A percentile compares a stretch with the other conserved stretches of the same genome.
phyloP scores from a whole-genome alignment of 2,797 vertebrate species.

The Tragelaphus eurycerus region DNA sequence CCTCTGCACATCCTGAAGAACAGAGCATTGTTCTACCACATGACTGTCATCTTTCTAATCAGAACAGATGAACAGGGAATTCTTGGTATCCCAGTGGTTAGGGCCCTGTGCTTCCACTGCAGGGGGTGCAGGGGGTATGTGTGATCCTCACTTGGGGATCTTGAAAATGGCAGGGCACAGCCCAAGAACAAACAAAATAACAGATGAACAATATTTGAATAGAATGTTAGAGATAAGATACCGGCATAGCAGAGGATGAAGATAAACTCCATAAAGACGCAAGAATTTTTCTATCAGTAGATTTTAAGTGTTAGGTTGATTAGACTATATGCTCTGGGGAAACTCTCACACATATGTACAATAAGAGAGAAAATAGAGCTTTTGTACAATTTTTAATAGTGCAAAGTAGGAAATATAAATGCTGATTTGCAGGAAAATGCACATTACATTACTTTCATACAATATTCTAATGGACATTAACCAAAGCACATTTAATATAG shows the following conservation, averaged over 20 bases:
- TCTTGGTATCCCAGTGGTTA: not conserved
- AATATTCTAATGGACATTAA: not conserved
- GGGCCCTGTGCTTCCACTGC: not conserved
- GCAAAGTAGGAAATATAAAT: not conserved
- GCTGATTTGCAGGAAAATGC: not conserved
- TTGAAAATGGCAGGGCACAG: not conserved
- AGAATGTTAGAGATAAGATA: not conserved
- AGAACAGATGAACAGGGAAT: not conserved
- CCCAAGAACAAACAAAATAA: not conserved
- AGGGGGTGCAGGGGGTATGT: fast-evolving
- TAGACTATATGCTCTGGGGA: not conserved
- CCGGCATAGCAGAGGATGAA: not conserved
- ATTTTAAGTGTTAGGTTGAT: not conserved
- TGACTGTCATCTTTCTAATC: not conserved
- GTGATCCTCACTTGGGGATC: not conserved
- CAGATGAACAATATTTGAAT: not conserved
- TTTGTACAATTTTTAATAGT: not conserved
- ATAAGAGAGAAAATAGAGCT: not conserved
- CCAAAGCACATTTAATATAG: not conserved
- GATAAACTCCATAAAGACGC: not conserved
- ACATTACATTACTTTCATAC: not conserved
- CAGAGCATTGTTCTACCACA: not conserved
- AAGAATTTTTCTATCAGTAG: not conserved
- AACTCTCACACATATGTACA: not conserved
- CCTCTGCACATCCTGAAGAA: not conserved